A percentile compares a stretch with the other conserved stretches of the same genome.
Evolutionary conservation across 2,113 vertebrate species (phyloP).

Genomic region (Oreochromis tanganicae): DNA sequence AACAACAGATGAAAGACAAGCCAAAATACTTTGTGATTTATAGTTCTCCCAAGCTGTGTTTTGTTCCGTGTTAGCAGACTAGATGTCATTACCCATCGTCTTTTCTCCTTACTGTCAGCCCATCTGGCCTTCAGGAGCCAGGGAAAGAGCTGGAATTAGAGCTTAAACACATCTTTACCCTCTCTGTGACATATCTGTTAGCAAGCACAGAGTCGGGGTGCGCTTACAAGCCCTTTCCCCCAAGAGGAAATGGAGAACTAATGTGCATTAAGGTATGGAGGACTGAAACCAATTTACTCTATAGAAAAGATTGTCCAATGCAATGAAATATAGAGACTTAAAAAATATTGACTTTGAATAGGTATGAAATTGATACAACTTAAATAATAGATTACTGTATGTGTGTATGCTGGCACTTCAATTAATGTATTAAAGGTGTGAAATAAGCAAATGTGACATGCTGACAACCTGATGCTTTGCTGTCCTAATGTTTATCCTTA

Average conservation of each 20-base stretch:
- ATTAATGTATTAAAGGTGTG: background rate
- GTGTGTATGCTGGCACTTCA: background rate
- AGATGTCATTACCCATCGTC: slow-evolving; percentile 60
- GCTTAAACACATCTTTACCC: slow-evolving; percentile 64
- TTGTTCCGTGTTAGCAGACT: slow-evolving; percentile 42
- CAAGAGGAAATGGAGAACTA: background rate
- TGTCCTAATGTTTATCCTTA: background rate
- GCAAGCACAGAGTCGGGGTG: background rate
- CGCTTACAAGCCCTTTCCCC: background rate
- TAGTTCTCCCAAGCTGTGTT: slow-evolving; percentile 22
- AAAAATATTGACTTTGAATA: background rate
- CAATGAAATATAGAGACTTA: background rate
- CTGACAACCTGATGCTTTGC: background rate
- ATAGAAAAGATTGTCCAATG: background rate
- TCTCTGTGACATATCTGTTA: slow-evolving; percentile 47
- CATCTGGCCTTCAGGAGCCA: slow-evolving; percentile 38
- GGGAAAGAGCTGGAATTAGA: slow-evolving; percentile 51
- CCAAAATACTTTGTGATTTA: slow-evolving; percentile 21
- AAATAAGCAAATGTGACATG: background rate
- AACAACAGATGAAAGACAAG: background rate
- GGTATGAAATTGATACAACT: background rate
- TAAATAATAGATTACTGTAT: background rate
- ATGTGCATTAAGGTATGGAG: slow-evolving; percentile 24
- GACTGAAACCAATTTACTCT: background rate
- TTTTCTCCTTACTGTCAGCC: slow-evolving; percentile 10